phyloP scores from a whole-genome alignment of 2,888 invertebrate genomes.

The Nemurella pictetii region DNA sequence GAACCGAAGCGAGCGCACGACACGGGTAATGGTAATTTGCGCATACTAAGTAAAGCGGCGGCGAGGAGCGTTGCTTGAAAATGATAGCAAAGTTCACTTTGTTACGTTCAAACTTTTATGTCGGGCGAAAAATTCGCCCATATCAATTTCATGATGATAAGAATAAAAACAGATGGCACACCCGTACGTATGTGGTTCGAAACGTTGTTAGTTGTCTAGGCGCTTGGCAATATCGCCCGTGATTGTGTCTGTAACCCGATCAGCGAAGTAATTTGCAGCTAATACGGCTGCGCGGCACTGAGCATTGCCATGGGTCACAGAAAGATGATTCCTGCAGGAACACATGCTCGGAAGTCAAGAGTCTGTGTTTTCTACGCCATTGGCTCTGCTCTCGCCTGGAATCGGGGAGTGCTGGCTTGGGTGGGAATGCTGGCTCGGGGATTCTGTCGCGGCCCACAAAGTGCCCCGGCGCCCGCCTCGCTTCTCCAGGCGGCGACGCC shows the following conservation, averaged over 20 bases:
- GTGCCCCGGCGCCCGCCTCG: background rate
- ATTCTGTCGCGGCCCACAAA: background rate
- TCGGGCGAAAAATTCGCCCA: background rate
- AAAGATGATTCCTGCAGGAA: too few relatives aligned
- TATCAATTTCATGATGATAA: background rate
- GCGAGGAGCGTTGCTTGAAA: background rate
- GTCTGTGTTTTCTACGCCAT: constrained; percentile 36
- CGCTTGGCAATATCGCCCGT: background rate
- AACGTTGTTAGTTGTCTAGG: background rate
- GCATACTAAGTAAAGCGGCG: background rate
- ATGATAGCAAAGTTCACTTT: background rate
- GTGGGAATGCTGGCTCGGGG: background rate
- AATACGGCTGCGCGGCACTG: background rate
- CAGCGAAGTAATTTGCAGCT: background rate
- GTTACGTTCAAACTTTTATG: background rate
- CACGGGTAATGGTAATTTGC: background rate
- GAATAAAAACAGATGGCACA: background rate
- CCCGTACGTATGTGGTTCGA: too few relatives aligned
- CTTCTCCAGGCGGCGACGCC: background rate
- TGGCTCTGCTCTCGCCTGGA: constrained; percentile 27
- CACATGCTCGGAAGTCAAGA: background rate
- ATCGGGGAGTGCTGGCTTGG: background rate
- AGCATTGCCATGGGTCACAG: too few relatives aligned
- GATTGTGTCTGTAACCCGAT: background rate
- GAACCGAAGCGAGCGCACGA: background rate